Base-by-base conservation (phyloP, 53 echinoderm and acorn worm genomes). In the Echinometra lucunter region DNA sequence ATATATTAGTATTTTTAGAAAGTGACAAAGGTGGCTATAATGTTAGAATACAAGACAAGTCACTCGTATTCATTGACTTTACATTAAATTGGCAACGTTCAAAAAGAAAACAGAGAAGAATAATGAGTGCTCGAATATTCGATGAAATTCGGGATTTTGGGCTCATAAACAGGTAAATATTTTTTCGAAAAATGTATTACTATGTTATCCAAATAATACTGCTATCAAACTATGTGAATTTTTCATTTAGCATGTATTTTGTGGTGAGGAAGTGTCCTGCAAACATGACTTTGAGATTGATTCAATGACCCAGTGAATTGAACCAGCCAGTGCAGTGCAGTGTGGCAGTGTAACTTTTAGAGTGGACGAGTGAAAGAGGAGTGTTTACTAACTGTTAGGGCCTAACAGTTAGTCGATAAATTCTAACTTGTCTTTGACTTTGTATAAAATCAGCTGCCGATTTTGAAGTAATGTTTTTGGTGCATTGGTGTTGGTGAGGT, bases 51-150 rank as follows among this genome's bases (percentile, higher is more conserved):
- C 8, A 18, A 18, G 8, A 21, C 42, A 21, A 11, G 37, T 25
- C 74, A 6, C 23, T 27, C 44, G 82, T 82, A 44, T 44, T 15
- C 42, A 1, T 1, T 21, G 44, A 82, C 82, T 44, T 30, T 30
- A 82, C n/a, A 30, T 47, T 88, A 88, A 88, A 90, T 90, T 38
- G 60, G 90, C 90, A 58, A 90, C 90, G 23, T 23, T 90, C 34
- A 38, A 58, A n/a, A 57, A 8, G 57, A 60, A 57, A 90, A 90
- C 60, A 90, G 37, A 63, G 63, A 90, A 88, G 38, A 90, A 90
- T 34, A 90, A 90, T 90, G 90, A 90, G 57, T 60, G 38, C 19
- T 66, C 32, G 90, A 58, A 38, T 60, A 19, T 60, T 21, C n/a
- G 18, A 60, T 58, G 38, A 90, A 90, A 37, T 58, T 90, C 90